Percentiles rank a stretch among this genome's conserved stretches.
Conservation (phyloP, 2,888 invertebrate genomes). For the Pogonocherus hispidulus region DNA sequence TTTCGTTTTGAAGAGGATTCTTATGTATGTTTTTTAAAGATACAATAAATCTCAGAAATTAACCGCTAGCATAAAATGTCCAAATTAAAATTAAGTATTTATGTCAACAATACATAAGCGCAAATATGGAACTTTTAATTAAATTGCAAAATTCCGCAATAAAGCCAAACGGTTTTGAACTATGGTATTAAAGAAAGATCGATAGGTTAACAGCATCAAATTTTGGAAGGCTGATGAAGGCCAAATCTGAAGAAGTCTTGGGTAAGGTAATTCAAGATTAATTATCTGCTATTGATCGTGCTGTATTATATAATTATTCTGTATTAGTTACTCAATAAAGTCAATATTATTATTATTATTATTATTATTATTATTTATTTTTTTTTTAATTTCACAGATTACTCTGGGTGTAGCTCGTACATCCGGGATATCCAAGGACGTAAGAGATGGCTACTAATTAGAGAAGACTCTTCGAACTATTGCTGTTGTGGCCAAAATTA, state of each 20-base stretch:
- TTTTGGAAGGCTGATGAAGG: not conserved
- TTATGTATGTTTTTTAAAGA: not conserved
- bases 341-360: too few relatives aligned
- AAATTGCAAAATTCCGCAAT: not conserved
- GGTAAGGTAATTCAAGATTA: not conserved
- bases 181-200: not conserved
- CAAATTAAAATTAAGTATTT: too few relatives aligned
- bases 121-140: not conserved
- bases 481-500: too few relatives aligned
- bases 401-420: too few relatives aligned
- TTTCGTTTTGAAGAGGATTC: not conserved
- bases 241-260: not conserved
- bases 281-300: not conserved
- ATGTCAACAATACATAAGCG: not conserved
- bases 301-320: not conserved
- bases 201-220: not conserved
- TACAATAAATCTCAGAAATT: too few relatives aligned
- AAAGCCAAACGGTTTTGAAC: not conserved
- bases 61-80: too few relatives aligned
- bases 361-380: too few relatives aligned
- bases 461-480: too few relatives aligned
- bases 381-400: too few relatives aligned
- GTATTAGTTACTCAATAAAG: too few relatives aligned
- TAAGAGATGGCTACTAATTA: too few relatives aligned
- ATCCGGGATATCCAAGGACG: too few relatives aligned